phyloP scores from a whole-genome alignment of 2,113 vertebrate species.

The Poeciliopsis turrubarensis region DNA sequence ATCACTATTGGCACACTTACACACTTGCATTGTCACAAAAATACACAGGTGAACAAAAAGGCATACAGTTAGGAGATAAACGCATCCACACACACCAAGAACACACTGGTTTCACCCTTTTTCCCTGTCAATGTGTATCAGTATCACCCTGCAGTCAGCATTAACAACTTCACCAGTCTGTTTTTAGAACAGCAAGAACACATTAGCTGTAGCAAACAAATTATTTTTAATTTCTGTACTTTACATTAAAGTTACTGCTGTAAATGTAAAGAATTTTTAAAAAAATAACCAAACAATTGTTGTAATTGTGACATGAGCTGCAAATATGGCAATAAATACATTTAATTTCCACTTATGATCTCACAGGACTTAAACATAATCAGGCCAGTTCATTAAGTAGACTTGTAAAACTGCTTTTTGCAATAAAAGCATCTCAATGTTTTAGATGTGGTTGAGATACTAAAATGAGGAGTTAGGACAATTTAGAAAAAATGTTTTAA shows the following conservation, averaged over 20 bases:
- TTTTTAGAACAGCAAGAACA: constrained; percentile 50
- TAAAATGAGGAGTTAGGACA: too few relatives aligned
- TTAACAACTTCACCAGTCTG: constrained; percentile 40
- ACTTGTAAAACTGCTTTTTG: too few relatives aligned
- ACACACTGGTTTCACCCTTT: constrained; percentile 33
- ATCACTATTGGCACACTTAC: not conserved
- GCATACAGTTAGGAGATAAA: not conserved
- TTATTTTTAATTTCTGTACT: not conserved
- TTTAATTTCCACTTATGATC: too few relatives aligned
- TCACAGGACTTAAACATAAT: too few relatives aligned
- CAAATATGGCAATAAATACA: too few relatives aligned
- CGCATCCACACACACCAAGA: constrained; percentile 12
- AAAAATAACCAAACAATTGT: too few relatives aligned
- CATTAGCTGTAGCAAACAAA: constrained; percentile 15
- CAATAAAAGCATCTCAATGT: too few relatives aligned
- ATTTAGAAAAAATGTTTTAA: not conserved
- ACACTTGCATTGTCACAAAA: constrained; percentile 4
- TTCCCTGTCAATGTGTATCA: constrained; percentile 58
- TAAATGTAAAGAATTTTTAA: too few relatives aligned
- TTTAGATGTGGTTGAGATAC: too few relatives aligned
- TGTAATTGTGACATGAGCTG: too few relatives aligned
- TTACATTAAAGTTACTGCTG: not conserved
- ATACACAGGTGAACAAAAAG: not conserved
- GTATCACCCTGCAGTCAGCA: constrained; percentile 54
- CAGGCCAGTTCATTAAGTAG: too few relatives aligned